Evolutionary conservation across 2,113 vertebrate genomes (phyloP).

Genomic region (Ictalurus punctatus): DNA sequence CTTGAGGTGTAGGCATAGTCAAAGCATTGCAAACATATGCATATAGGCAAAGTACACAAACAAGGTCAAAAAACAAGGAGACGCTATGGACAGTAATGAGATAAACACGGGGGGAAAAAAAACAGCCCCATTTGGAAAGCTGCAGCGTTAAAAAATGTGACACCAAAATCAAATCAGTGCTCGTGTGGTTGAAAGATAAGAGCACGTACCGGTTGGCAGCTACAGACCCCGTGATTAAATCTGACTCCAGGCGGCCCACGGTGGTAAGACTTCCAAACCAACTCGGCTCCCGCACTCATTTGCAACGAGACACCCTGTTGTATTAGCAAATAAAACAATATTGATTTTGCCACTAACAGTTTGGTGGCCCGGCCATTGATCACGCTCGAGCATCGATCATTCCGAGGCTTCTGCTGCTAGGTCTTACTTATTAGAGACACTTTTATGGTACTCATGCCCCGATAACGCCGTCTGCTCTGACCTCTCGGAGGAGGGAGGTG

Average conservation of each 20-base stretch:
- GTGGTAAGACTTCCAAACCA: slow-evolving; percentile 64
- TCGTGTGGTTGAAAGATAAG: neutral
- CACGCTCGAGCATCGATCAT: slow-evolving; percentile 77
- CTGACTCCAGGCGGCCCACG: slow-evolving; percentile 55
- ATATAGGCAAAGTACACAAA: slow-evolving; percentile 25
- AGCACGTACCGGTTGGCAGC: slow-evolving; percentile 30
- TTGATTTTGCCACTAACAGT: slow-evolving; percentile 75
- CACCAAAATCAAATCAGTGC: too few species aligned
- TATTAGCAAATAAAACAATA: slow-evolving; percentile 81
- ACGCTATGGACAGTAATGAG: slow-evolving; percentile 17
- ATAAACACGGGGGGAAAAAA: neutral
- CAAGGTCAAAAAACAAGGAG: slow-evolving; percentile 36
- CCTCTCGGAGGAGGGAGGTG: slow-evolving; percentile 56
- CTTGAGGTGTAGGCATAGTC: slow-evolving; percentile 19
- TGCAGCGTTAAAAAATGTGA: neutral
- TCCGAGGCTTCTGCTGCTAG: slow-evolving; percentile 71
- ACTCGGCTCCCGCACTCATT: slow-evolving; percentile 73
- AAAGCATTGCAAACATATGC: slow-evolving; percentile 30
- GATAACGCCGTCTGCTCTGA: slow-evolving; percentile 63
- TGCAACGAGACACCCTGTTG: slow-evolving; percentile 76
- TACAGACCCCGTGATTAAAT: slow-evolving; percentile 65
- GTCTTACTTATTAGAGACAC: slow-evolving; percentile 72
- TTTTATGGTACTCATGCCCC: slow-evolving; percentile 66
- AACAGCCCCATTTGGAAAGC: too few species aligned
- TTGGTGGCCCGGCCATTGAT: slow-evolving; percentile 75